phyloP scores from a whole-genome alignment of 2,113 vertebrate genomes.

The human (Homo sapiens) region GRCh38 chr3:147408501-147409000 shows the following conservation, averaged over 20 bases:
- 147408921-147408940: neutral
- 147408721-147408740: conserved; percentile 78
- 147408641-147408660: conserved; percentile 67
- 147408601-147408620: conserved; percentile 68
- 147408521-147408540: conserved; percentile 75
- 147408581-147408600: conserved; percentile 66
- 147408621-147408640: conserved; percentile 78
- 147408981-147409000: neutral
- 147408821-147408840: conserved; percentile 72
- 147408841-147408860: conserved; percentile 80
- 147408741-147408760: conserved; percentile 44
- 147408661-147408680: conserved; percentile 80
- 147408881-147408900: conserved; percentile 51
- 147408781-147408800: conserved; percentile 80
- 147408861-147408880: conserved; percentile 70
- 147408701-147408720: conserved; percentile 72
- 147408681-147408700: conserved; percentile 73
- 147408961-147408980: neutral
- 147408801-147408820: conserved; percentile 37
- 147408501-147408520: neutral
- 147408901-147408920: neutral
- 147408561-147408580: conserved; percentile 75
- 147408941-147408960: conserved; percentile 36
- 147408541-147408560: conserved; percentile 83
- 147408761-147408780: conserved; percentile 80